Conservation (phyloP, 2,888 invertebrate genomes). For the Drosophila ochracea region DNA sequence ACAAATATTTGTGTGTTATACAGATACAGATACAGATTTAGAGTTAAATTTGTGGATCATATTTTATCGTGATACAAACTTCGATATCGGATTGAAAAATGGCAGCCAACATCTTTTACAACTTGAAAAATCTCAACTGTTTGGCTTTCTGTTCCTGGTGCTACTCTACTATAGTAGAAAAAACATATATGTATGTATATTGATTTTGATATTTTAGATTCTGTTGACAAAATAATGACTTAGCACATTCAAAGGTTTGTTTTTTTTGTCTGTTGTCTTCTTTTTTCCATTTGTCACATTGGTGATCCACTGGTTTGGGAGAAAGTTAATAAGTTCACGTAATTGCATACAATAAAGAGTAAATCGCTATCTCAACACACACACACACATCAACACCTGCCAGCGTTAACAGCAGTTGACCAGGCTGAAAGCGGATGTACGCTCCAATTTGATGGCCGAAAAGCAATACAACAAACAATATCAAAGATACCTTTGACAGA, state of each 20-base stretch:
- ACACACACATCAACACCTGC: conserved; percentile 21
- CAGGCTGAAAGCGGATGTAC: conserved; percentile 30
- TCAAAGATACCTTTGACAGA: conserved; percentile 6
- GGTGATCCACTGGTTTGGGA: conserved; percentile 11
- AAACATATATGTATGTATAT: not conserved
- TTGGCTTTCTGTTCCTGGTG: not conserved
- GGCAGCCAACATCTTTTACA: not conserved
- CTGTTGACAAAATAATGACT: not conserved
- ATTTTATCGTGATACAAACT: not conserved
- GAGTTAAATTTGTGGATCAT: not conserved
- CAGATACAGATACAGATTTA: not conserved
- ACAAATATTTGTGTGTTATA: not conserved
- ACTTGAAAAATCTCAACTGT: not conserved
- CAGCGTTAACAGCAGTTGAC: not conserved
- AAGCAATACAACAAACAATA: conserved; percentile 12
- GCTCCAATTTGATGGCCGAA: conserved; percentile 31
- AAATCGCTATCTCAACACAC: conserved; percentile 11
- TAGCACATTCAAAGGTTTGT: not conserved
- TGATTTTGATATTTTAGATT: not conserved
- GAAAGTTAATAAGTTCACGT: conserved; percentile 34
- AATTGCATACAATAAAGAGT: conserved; percentile 25
- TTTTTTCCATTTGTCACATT: conserved; percentile 16
- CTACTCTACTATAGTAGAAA: not conserved
- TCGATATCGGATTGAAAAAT: not conserved
- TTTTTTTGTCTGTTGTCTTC: too few species aligned